Evolutionary conservation across 1,140 invertebrate species (phyloP).

Genomic region (Lordiphosa collinella): DNA sequence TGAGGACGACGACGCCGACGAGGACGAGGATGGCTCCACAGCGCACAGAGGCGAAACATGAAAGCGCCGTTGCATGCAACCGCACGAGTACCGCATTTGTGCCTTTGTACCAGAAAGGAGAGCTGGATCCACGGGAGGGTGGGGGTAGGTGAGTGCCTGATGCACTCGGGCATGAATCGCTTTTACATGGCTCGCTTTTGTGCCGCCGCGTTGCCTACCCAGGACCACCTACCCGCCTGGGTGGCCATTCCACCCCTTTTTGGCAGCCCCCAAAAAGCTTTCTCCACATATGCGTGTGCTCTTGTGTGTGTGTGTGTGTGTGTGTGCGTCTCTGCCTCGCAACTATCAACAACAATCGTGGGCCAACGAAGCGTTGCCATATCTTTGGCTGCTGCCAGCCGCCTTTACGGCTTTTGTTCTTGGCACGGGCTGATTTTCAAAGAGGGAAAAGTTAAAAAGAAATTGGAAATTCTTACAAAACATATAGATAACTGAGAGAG

Average conservation of each 20-base stretch:
- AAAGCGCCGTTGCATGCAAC: conserved; percentile 75
- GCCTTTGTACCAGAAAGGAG: conserved; percentile 52
- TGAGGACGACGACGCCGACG: conserved; percentile 30
- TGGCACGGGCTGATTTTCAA: neutral
- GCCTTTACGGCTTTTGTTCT: conserved; percentile 29
- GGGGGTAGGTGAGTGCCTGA: conserved; percentile 31
- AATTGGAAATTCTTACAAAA: too few species aligned
- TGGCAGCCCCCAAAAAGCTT: conserved; percentile 20
- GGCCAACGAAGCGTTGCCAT: conserved; percentile 59
- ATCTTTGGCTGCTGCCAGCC: conserved; percentile 35
- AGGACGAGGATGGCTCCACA: conserved; percentile 10
- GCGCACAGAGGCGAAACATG: conserved; percentile 46
- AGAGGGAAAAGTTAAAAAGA: too few species aligned
- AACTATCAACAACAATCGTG: conserved; percentile 69
- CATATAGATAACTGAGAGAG: too few species aligned
- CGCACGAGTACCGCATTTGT: conserved; percentile 71
- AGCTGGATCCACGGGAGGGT: conserved; percentile 1
- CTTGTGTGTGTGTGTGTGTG: conserved; percentile 6
- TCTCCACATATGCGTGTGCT: neutral
- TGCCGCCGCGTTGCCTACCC: conserved; percentile 27
- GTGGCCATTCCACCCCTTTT: conserved; percentile 13
- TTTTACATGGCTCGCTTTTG: conserved; percentile 67
- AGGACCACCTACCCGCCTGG: neutral
- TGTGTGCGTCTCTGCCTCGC: conserved; percentile 4
- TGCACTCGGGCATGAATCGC: conserved; percentile 70